Evolutionary conservation across 2,797 vertebrate genomes (phyloP), one percentile per base, ranked within the genome.

Genomic region (Pteropus rufus): DNA sequence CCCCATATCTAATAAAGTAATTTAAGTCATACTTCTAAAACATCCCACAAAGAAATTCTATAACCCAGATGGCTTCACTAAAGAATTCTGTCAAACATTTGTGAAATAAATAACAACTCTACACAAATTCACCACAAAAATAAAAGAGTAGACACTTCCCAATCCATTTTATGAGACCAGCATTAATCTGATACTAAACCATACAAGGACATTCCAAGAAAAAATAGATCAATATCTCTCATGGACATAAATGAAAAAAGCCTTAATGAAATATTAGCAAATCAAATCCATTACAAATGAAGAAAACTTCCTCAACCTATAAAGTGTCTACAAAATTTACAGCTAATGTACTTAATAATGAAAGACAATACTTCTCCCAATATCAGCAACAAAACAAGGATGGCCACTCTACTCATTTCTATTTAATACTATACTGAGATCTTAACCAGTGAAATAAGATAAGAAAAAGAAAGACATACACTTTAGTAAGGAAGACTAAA

Each of bases 41-140:
- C 56, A 79, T 56, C 69, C 73, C 62, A 88, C 54, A 94, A 36
- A 82, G 49, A 90, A 93, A 90, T 93, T 41, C 70, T 46, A 81
- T 62, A 44, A 62, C 46, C 16, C 44, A 64, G 11, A 46, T 34
- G 36, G 54, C 39, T 46, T 80, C 26, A 86, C 46, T 70, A 49
- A 93, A 95, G 46, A 93, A 76, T 90, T 82, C 44, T 90, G 69
- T 31, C 75, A 91, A 86, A 82, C 6, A 64, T 85, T 1, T 29
- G 31, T 44, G 26, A 7, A 92, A 89, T 23, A 91, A 64, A n/a
- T 72, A 79, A 76, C 60, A 83, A 54, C 31, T 73, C 62, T 76
- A 75, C 21, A 88, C 24, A 87, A 93, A 92, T 69, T 56, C 26
- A 10, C 72, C 44, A n/a, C 70, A 39, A 79, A 76, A 77, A 76